Evolutionary conservation across 2,113 vertebrate genomes (phyloP), one percentile per base, ranked within the genome.

Genomic region (Arenaria interpres): DNA sequence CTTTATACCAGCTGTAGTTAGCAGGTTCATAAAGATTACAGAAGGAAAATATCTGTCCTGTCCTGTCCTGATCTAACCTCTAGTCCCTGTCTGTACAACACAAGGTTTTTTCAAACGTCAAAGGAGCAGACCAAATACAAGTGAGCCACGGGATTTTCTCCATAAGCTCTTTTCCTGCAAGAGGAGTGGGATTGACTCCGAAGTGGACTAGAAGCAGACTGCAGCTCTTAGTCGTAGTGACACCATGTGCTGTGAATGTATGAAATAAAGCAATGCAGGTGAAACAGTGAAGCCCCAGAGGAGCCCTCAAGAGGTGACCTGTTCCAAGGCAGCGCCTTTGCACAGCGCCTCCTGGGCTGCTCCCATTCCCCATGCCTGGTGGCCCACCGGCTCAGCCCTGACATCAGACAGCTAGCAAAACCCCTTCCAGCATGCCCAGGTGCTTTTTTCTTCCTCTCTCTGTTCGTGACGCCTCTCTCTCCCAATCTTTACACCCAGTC

Each of bases 251-350:
- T 39, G 19, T 7, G n/a, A 77, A 23, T 7, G 3, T 5, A 46
- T 13, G 20, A 82, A 71, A 79, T 6, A 3, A 75, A 66, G 41
- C 4, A 3, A 62, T 21, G 75, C 33, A 66, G 59, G 12, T 7
- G 48, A 48, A 85, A 28, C 39, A 59, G 28, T 1, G 1, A 85
- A 63, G 24, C 19, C 30, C 28, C 3, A 7, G 16, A 64, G 50
- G 16, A 59, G 25, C 28, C 33, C 24, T 72, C 12, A n/a, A 45
- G 48, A 77, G n/a, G 6, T 51, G 50, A 17, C 33, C 14, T 12
- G 2, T 14, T 63, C 5, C 50, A 63, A 57, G 37, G 7, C 21
- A 51, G 2, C 1, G 1, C 9, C 14, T 76, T 67, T 4, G 0
- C 50, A 32, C 14, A 20, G 27, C 15, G 12, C 14, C 25, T 33